Evolutionary conservation across 2,797 vertebrate species (phyloP).

Genomic region (Lepus oiostolus): DNA sequence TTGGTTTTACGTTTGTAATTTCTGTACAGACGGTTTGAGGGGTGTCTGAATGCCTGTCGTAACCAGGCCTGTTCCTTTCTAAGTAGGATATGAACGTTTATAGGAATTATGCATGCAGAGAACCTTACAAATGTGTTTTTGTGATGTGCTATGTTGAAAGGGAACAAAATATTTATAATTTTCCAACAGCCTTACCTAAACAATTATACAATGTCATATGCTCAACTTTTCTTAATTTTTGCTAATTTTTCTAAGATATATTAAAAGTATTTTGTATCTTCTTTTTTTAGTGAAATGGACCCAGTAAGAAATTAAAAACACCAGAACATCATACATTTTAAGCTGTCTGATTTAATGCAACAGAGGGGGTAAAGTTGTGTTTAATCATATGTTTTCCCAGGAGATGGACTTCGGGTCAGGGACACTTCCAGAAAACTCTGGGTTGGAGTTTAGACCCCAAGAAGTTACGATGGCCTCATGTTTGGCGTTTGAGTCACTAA

Average conservation of each 20-base stretch:
- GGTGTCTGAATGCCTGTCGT: slow-evolving; percentile 64
- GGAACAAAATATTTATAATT: slow-evolving; percentile 83
- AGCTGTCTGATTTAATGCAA: slow-evolving; percentile 85
- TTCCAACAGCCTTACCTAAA: slow-evolving; percentile 65
- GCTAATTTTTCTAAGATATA: slow-evolving; percentile 85
- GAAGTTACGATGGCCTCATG: not conserved
- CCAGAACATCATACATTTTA: slow-evolving; percentile 64
- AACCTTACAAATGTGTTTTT: slow-evolving; percentile 79
- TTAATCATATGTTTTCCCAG: not conserved
- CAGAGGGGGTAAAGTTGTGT: slow-evolving; percentile 62
- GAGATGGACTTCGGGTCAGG: not conserved
- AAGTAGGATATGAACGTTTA: slow-evolving; percentile 72
- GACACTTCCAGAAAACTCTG: not conserved
- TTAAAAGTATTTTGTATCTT: slow-evolving; percentile 85
- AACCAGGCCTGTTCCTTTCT: slow-evolving; percentile 70
- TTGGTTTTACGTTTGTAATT: slow-evolving; percentile 81
- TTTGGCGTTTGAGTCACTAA: slow-evolving; percentile 56
- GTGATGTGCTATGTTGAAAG: slow-evolving; percentile 70
- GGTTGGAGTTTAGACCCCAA: not conserved
- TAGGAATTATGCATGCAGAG: slow-evolving; percentile 81
- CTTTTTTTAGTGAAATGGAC: slow-evolving; percentile 68
- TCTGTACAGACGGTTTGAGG: slow-evolving; percentile 81
- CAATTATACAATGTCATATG: slow-evolving; percentile 65
- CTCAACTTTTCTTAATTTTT: slow-evolving; percentile 84
- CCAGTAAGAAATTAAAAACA: slow-evolving; percentile 67